Percentiles rank a stretch among this genome's conserved stretches.
These are phyloP conservation scores for Apamea sordens DNA, from an alignment of 2,888 invertebrate species.

Conservation along the genomic window DNA sequence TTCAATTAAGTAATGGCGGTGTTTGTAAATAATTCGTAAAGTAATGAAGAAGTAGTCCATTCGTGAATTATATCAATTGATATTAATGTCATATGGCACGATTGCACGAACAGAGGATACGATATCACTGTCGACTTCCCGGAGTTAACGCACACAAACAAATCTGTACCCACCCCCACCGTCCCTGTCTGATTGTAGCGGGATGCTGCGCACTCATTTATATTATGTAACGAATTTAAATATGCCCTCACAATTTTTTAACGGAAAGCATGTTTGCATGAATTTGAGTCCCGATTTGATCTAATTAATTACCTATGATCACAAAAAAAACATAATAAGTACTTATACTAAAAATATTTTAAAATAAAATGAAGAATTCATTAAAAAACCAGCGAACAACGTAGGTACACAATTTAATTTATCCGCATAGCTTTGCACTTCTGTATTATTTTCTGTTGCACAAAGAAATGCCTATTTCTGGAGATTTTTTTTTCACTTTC, in stretches of 20 bases:
- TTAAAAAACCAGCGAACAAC: slow-evolving; percentile 15
- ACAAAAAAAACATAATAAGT: background rate
- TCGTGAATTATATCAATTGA: slow-evolving; percentile 1
- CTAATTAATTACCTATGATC: background rate
- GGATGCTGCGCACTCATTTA: slow-evolving; percentile 75
- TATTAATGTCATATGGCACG: background rate
- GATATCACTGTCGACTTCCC: slow-evolving; percentile 49
- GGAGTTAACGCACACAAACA: slow-evolving; percentile 67
- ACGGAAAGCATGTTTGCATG: background rate
- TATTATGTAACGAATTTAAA: slow-evolving; percentile 71
- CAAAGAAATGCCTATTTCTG: slow-evolving; percentile 49
- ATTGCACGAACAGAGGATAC: slow-evolving; percentile 22
- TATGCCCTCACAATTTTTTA: slow-evolving; percentile 19
- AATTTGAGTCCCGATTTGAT: background rate
- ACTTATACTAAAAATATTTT: background rate
- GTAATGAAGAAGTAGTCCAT: background rate
- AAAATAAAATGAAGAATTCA: background rate
- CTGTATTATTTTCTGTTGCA: slow-evolving; percentile 41
- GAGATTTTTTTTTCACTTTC: slow-evolving; percentile 41
- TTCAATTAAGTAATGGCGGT: background rate
- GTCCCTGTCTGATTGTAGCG: slow-evolving; percentile 63
- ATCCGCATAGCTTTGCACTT: slow-evolving; percentile 38
- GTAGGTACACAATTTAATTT: slow-evolving; percentile 3
- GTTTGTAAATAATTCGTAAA: slow-evolving; percentile 9
- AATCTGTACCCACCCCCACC: slow-evolving; percentile 64